Evolutionary conservation across 1,140 invertebrate species (phyloP).

Genomic region (Drosophila willistoni): DNA sequence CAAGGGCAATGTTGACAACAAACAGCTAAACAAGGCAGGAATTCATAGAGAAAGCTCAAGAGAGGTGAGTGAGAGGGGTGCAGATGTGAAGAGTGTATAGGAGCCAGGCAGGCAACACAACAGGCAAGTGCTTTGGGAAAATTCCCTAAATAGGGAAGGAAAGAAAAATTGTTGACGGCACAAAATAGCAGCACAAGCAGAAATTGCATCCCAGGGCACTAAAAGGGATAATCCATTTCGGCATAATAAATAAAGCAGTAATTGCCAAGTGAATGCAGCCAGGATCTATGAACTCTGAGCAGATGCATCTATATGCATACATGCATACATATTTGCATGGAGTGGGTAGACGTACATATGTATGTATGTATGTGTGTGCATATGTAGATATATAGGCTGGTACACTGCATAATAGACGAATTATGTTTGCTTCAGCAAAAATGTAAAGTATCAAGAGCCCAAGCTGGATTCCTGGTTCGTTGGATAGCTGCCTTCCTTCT

Average conservation of each 20-base stretch:
- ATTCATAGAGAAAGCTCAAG: conserved; percentile 1
- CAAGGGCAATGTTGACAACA: conserved; percentile 12
- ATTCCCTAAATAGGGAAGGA: conserved; percentile 24
- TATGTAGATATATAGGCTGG: conserved; percentile 19
- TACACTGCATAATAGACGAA: conserved; percentile 63
- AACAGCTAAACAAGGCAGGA: neutral
- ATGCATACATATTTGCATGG: neutral
- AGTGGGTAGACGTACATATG: neutral
- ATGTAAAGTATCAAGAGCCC: conserved; percentile 62
- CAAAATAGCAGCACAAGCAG: conserved; percentile 66
- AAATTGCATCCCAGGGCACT: conserved; percentile 63
- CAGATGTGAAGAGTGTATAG: neutral
- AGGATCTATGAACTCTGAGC: conserved; percentile 55
- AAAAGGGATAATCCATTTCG: conserved; percentile 79
- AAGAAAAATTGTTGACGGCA: conserved; percentile 54
- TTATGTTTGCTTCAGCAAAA: conserved; percentile 77
- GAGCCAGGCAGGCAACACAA: neutral
- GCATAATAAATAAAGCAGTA: conserved; percentile 82
- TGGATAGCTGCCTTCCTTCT: neutral
- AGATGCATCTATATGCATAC: conserved; percentile 11
- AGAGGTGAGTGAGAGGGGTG: neutral
- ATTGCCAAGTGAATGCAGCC: conserved; percentile 72
- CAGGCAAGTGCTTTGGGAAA: conserved; percentile 28
- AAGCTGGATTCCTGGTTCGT: neutral
- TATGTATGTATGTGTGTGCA: conserved; percentile 16